phyloP scores from a whole-genome alignment of 1,140 invertebrate genomes.

The Triops cancriformis region DNA sequence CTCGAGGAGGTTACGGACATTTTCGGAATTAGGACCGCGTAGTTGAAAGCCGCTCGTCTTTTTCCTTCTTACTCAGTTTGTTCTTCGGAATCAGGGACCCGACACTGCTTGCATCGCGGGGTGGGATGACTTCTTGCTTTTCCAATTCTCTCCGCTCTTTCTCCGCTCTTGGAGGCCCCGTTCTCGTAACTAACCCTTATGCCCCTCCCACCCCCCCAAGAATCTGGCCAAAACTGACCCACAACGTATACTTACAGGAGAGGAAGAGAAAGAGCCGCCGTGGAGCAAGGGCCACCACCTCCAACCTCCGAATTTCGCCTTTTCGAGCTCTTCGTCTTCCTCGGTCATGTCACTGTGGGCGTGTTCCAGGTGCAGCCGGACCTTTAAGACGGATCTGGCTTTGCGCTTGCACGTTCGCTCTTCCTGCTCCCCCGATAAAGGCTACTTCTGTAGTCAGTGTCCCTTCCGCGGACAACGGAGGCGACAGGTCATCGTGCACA shows the following conservation, averaged over 20 bases:
- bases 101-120: slow-evolving; percentile 8
- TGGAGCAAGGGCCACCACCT: neutral
- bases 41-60: neutral
- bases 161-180: neutral
- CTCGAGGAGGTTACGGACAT: neutral
- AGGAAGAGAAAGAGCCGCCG: neutral
- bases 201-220: neutral
- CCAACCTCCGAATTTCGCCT: neutral
- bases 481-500: neutral
- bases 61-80: neutral
- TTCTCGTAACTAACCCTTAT: neutral
- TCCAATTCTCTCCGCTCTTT: slow-evolving; percentile 2
- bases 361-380: slow-evolving; percentile 11
- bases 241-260: neutral
- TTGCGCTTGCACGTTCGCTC: slow-evolving; percentile 12
- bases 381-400: slow-evolving; percentile 4
- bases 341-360: slow-evolving; percentile 2
- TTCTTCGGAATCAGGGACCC: neutral
- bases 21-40: neutral
- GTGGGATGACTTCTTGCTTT: slow-evolving; percentile 1
- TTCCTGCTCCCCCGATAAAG: neutral
- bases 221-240: neutral
- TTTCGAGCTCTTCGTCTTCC: slow-evolving; percentile 10
- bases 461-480: neutral
- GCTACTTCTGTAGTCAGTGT: slow-evolving; percentile 9